A percentile compares a stretch with the other conserved stretches of the same genome.
phyloP scores from a whole-genome alignment of 2,888 invertebrate genomes.

The Blera fallax region DNA sequence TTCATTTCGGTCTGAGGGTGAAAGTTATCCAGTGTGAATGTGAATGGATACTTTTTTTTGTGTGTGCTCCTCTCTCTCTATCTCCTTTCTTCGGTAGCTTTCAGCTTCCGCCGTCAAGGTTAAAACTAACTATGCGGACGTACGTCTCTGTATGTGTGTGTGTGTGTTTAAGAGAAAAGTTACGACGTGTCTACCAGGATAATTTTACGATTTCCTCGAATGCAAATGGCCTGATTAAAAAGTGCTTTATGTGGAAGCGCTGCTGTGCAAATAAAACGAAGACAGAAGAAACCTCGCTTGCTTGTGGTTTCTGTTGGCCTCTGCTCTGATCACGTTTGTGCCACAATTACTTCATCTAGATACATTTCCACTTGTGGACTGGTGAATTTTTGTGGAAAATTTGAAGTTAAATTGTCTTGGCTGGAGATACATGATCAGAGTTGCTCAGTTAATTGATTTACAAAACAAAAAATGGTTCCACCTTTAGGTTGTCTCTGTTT shows the following conservation, averaged over 20 bases:
- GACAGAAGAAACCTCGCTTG: conserved; percentile 26
- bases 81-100: conserved; percentile 29
- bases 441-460: conserved; percentile 68
- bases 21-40: conserved; percentile 60
- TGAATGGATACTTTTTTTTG: conserved; percentile 40
- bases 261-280: conserved; percentile 47
- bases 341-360: conserved; percentile 68
- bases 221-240: conserved; percentile 75
- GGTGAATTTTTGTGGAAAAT: conserved; percentile 49
- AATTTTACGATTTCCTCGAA: conserved; percentile 81
- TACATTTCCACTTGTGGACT: conserved; percentile 65
- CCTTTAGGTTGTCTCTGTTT: conserved; percentile 2
- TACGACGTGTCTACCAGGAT: conserved; percentile 81
- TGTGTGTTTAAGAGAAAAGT: conserved; percentile 73
- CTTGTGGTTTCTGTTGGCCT: conserved; percentile 39
- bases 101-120: conserved; percentile 77
- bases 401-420: conserved; percentile 50
- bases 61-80: conserved; percentile 18
- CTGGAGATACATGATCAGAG: conserved; percentile 53
- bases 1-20: conserved; percentile 62
- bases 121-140: conserved; percentile 74
- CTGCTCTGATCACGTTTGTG: conserved; percentile 59
- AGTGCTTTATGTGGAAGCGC: conserved; percentile 67
- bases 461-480: conserved; percentile 27
- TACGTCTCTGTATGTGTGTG: background rate